Evolutionary conservation across 1,140 invertebrate species (phyloP).

Genomic region (Drosophila leontia): DNA sequence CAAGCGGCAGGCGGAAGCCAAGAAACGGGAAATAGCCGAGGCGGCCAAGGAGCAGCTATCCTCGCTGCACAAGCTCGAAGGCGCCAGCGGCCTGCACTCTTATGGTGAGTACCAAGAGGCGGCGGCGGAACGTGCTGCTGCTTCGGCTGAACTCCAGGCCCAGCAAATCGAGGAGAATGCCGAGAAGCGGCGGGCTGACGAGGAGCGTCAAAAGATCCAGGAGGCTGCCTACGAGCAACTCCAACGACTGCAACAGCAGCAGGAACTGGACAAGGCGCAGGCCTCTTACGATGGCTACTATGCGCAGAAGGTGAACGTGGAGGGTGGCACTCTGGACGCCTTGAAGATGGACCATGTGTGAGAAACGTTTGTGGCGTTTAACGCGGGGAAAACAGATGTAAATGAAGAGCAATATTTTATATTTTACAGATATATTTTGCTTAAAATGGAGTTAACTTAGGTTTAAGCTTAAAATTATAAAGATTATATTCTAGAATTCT

Average conservation of each 20-base stretch:
- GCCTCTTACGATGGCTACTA: constrained; percentile 74
- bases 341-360: constrained; percentile 70
- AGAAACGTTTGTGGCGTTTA: constrained; percentile 12
- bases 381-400: neutral
- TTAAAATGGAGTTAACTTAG: constrained; percentile 22
- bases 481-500: too few species aligned
- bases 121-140: constrained; percentile 69
- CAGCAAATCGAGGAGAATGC: constrained; percentile 77
- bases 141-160: constrained; percentile 69
- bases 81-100: constrained; percentile 57
- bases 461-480: constrained; percentile 20
- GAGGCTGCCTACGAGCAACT: constrained; percentile 77
- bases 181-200: constrained; percentile 58
- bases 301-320: constrained; percentile 63
- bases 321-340: constrained; percentile 54
- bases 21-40: constrained; percentile 74
- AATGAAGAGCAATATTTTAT: constrained; percentile 60
- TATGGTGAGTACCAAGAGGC: constrained; percentile 75
- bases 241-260: constrained; percentile 64
- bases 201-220: constrained; percentile 70
- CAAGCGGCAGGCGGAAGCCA: constrained; percentile 67
- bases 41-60: constrained; percentile 76
- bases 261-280: constrained; percentile 73
- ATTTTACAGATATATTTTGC: constrained; percentile 8
- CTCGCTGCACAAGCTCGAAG: constrained; percentile 65